A percentile compares a stretch with the other conserved stretches of the same genome.
phyloP scores from a whole-genome alignment of 2,888 invertebrate species.

The Ormia ochracea region DNA sequence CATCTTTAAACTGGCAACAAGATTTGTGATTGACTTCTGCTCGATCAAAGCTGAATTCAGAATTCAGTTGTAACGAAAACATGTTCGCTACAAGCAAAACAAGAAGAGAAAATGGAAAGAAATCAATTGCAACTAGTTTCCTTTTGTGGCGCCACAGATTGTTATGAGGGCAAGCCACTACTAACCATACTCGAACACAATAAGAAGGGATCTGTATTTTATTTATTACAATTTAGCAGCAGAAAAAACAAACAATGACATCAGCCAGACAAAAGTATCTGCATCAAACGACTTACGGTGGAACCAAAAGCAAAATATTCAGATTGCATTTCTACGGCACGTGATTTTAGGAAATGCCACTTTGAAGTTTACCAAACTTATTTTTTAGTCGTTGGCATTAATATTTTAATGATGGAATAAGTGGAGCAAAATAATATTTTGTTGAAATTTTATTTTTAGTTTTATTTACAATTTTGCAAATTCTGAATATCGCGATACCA shows the following conservation, averaged over 20 bases:
- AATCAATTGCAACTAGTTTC: conserved; percentile 27
- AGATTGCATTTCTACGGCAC: too few species aligned
- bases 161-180: neutral
- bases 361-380: too few species aligned
- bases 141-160: conserved; percentile 52
- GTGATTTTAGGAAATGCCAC: too few species aligned
- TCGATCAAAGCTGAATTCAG: conserved; percentile 41
- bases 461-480: too few species aligned
- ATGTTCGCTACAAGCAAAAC: neutral
- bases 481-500: too few species aligned
- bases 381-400: too few species aligned
- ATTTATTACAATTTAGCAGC: neutral
- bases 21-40: conserved; percentile 38
- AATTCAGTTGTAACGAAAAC: conserved; percentile 18
- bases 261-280: conserved; percentile 4
- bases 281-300: neutral
- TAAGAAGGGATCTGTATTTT: conserved; percentile 29
- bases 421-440: too few species aligned
- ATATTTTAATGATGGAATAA: too few species aligned
- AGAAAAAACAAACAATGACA: conserved; percentile 28
- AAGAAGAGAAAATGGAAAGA: neutral
- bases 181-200: neutral
- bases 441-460: too few species aligned
- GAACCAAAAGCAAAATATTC: neutral
- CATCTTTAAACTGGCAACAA: conserved; percentile 15